phyloP scores from a whole-genome alignment of 2,888 invertebrate genomes.

The Pseudoips prasinana region DNA sequence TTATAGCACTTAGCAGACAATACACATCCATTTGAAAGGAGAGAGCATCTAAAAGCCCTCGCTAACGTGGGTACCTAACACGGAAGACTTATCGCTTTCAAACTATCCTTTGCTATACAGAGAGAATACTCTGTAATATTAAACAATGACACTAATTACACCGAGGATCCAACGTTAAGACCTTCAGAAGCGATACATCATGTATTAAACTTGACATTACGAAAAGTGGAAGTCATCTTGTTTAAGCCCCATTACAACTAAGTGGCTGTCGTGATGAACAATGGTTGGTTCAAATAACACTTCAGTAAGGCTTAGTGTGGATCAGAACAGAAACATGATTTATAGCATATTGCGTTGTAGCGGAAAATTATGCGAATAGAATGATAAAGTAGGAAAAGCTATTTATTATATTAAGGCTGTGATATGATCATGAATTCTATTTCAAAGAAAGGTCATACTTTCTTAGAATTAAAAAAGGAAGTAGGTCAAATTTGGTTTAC shows the following conservation, averaged over 20 bases:
- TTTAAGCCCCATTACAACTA: slow-evolving; percentile 22
- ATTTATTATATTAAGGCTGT: too few relatives aligned
- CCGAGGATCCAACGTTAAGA: slow-evolving; percentile 41
- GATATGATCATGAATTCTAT: too few relatives aligned
- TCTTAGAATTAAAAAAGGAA: too few relatives aligned
- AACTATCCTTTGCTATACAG: slow-evolving; percentile 10
- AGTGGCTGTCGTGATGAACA: slow-evolving; percentile 23
- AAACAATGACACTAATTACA: slow-evolving; percentile 58
- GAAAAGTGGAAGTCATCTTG: slow-evolving; percentile 47
- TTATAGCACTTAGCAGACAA: slow-evolving; percentile 19
- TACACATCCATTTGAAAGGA: slow-evolving; percentile 13
- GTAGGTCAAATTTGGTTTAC: too few relatives aligned
- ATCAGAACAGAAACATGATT: slow-evolving; percentile 6
- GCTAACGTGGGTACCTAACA: slow-evolving; percentile 13
- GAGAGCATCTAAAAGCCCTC: slow-evolving; percentile 26
- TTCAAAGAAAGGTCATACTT: too few relatives aligned
- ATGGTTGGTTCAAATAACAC: slow-evolving; percentile 19
- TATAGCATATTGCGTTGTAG: slow-evolving; percentile 5
- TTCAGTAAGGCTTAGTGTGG: slow-evolving; percentile 1
- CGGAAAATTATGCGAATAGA: not conserved
- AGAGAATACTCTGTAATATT: slow-evolving; percentile 25
- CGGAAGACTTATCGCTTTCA: slow-evolving; percentile 27
- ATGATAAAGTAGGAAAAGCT: too few relatives aligned
- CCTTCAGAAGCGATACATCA: slow-evolving; percentile 41
- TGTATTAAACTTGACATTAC: slow-evolving; percentile 39